A percentile compares a stretch with the other conserved stretches of the same genome.
These are phyloP conservation scores for Eidolon dupreanum DNA, from an alignment of 2,797 vertebrate species.

Conservation along the genomic window DNA sequence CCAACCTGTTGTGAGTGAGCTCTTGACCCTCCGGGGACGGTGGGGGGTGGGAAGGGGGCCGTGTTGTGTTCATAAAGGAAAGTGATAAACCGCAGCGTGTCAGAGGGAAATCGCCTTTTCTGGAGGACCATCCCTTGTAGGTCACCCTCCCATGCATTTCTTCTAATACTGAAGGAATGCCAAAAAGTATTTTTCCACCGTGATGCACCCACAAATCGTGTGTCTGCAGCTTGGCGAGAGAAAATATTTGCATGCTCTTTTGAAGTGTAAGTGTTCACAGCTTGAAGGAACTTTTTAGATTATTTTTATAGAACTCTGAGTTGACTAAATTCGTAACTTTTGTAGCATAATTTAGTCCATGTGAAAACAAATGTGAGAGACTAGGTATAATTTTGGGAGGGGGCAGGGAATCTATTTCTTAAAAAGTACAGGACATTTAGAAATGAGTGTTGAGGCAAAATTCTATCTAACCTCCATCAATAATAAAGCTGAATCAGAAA, in stretches of 20 bases:
- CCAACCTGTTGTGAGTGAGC: constrained; percentile 66
- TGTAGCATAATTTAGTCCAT: constrained; percentile 49
- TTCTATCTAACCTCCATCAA: constrained; percentile 49
- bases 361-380: constrained; percentile 41
- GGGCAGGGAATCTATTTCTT: neutral
- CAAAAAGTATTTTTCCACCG: constrained; percentile 77
- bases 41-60: constrained; percentile 37
- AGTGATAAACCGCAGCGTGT: constrained; percentile 76
- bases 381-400: neutral
- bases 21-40: constrained; percentile 63
- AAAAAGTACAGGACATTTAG: constrained; percentile 47
- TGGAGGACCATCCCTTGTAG: constrained; percentile 79
- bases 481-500: neutral
- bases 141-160: constrained; percentile 74
- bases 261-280: constrained; percentile 70
- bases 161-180: constrained; percentile 71
- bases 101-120: constrained; percentile 80
- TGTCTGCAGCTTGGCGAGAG: constrained; percentile 68
- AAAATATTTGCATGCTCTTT: constrained; percentile 74
- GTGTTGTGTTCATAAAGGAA: constrained; percentile 76
- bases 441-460: constrained; percentile 52
- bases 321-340: constrained; percentile 51
- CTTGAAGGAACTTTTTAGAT: constrained; percentile 27
- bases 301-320: constrained; percentile 67
- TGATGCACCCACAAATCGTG: constrained; percentile 75